Evolutionary conservation across 2,888 invertebrate genomes (phyloP).

Genomic region (Drepana falcataria): DNA sequence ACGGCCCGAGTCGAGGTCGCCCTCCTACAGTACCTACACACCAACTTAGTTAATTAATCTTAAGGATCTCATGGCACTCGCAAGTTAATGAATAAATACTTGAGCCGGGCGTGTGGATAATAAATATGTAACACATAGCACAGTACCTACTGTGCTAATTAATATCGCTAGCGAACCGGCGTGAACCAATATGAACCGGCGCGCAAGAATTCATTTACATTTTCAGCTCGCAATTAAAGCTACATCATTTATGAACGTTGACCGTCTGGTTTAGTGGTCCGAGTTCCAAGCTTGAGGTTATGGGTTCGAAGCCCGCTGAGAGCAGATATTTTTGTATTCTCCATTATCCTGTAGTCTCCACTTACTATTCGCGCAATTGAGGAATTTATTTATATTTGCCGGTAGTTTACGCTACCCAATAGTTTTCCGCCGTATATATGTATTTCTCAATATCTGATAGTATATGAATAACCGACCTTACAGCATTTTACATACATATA

Average conservation of each 20-base stretch:
- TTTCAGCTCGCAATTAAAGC: constrained; percentile 3
- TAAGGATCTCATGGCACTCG: neutral
- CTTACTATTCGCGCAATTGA: too few species aligned
- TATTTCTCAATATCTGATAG: too few species aligned
- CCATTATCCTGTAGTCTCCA: too few species aligned
- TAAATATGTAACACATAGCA: constrained; percentile 23
- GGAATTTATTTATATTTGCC: too few species aligned
- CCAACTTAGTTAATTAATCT: neutral
- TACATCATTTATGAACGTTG: neutral
- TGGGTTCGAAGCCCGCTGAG: too few species aligned
- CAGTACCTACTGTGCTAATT: constrained; percentile 14
- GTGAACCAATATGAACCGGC: neutral
- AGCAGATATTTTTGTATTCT: too few species aligned
- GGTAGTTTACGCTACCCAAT: too few species aligned
- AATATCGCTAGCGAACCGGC: constrained; percentile 12
- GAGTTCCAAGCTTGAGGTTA: too few species aligned
- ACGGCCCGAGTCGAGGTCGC: too few species aligned
- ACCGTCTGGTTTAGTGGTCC: neutral
- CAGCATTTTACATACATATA: too few species aligned
- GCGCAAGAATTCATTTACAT: constrained; percentile 9
- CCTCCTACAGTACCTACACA: constrained; percentile 1
- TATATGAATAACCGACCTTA: too few species aligned
- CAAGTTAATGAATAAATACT: neutral
- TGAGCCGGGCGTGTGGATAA: constrained; percentile 4
- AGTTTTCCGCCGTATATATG: too few species aligned